Conservation (phyloP, 2,113 vertebrate genomes). For the Bubalus kerabau region DNA sequence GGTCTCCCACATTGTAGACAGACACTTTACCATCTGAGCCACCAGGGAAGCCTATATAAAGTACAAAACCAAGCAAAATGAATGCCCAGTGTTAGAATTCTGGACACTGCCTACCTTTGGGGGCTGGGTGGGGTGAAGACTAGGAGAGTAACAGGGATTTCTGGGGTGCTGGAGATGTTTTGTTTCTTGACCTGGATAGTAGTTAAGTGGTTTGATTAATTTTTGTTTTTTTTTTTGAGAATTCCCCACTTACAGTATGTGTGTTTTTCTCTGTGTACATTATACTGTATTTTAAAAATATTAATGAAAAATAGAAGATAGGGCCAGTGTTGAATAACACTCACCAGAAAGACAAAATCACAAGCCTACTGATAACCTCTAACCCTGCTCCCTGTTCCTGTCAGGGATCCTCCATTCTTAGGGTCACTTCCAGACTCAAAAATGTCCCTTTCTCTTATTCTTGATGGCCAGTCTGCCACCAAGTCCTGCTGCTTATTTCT, state of each 20-base stretch:
- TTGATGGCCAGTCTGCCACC: not conserved
- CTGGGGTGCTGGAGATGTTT: not conserved
- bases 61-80: not conserved
- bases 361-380: not conserved
- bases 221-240: not conserved
- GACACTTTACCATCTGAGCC: too few relatives aligned
- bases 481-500: not conserved
- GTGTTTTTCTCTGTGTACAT: not conserved
- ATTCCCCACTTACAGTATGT: not conserved
- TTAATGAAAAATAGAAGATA: not conserved
- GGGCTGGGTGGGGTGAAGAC: not conserved
- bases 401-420: not conserved
- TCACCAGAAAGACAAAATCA: not conserved
- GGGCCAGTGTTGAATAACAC: not conserved
- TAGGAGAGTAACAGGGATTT: not conserved
- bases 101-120: not conserved
- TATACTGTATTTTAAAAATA: not conserved
- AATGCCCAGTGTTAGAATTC: not conserved
- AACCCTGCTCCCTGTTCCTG: not conserved
- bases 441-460: not conserved
- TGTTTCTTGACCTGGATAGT: not conserved
- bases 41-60: not conserved
- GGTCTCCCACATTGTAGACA: too few relatives aligned
- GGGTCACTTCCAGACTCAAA: not conserved
- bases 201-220: not conserved